Conservation (phyloP, 2,113 vertebrate genomes). For the Perca fluviatilis region DNA sequence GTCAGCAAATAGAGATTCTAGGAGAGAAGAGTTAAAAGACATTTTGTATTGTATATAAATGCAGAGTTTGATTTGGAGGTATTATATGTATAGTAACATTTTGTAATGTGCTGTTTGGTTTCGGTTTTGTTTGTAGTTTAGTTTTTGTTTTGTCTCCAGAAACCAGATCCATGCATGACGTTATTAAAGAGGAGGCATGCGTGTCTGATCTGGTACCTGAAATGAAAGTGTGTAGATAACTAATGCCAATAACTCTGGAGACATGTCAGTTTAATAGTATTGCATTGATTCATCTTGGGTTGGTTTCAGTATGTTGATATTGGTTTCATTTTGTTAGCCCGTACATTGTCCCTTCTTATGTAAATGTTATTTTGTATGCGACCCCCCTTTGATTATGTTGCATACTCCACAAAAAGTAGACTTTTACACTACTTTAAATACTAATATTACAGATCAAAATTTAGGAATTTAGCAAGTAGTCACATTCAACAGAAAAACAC, state of each 20-base stretch:
- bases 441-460: background rate
- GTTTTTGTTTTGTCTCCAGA: slow-evolving; percentile 71
- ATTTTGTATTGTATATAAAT: slow-evolving; percentile 79
- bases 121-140: slow-evolving; percentile 61
- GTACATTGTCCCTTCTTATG: slow-evolving; percentile 5
- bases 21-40: slow-evolving; percentile 47
- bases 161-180: slow-evolving; percentile 76
- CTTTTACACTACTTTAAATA: slow-evolving; percentile 29
- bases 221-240: slow-evolving; percentile 72
- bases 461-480: background rate
- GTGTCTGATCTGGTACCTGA: slow-evolving; percentile 64
- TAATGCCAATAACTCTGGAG: slow-evolving; percentile 49
- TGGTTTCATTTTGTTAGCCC: slow-evolving; percentile 34
- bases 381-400: slow-evolving; percentile 15
- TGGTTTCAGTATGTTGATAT: slow-evolving; percentile 42
- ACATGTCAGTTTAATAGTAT: slow-evolving; percentile 54
- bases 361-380: slow-evolving; percentile 29
- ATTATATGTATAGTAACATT: slow-evolving; percentile 77
- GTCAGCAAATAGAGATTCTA: slow-evolving; percentile 55
- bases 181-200: slow-evolving; percentile 59
- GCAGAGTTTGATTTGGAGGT: slow-evolving; percentile 65
- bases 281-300: slow-evolving; percentile 40
- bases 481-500: slow-evolving; percentile 30
- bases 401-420: slow-evolving; percentile 20
- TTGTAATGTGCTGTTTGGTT: slow-evolving; percentile 78